Conservation (phyloP, 2,888 invertebrate species). For the Myopa testacea region DNA sequence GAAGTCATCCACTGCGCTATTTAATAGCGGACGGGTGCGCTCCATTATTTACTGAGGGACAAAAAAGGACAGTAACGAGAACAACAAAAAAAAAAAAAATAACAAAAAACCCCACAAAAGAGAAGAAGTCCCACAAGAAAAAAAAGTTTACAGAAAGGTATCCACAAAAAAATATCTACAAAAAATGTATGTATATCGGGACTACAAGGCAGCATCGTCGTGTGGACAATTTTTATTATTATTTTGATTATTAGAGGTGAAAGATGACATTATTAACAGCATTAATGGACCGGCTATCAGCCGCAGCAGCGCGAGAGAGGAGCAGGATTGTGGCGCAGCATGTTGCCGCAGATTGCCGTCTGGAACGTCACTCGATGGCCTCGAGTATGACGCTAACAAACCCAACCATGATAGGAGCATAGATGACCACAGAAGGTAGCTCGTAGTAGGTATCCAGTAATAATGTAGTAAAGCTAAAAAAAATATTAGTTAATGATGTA, state of each 20-base stretch:
- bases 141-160: background rate
- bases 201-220: background rate
- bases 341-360: conserved; percentile 18
- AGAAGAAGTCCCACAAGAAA: background rate
- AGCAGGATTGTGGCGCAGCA: conserved; percentile 39
- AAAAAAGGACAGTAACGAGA: background rate
- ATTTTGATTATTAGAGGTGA: conserved; percentile 55
- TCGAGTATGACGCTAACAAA: too few relatives aligned
- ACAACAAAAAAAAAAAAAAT: too few relatives aligned
- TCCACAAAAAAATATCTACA: background rate
- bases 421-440: conserved; percentile 23
- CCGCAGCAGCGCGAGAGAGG: background rate
- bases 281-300: conserved; percentile 47
- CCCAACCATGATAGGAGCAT: too few relatives aligned
- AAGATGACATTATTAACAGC: conserved; percentile 56
- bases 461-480: background rate
- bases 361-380: conserved; percentile 34
- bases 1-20: background rate
- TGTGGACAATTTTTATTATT: conserved; percentile 53
- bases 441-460: too few relatives aligned
- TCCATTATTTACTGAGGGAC: too few relatives aligned
- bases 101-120: background rate
- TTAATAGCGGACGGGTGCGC: background rate
- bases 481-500: background rate
- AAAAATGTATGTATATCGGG: background rate